Evolutionary conservation across 1,140 invertebrate species (phyloP).

Genomic region (Zelostemma sp.): DNA sequence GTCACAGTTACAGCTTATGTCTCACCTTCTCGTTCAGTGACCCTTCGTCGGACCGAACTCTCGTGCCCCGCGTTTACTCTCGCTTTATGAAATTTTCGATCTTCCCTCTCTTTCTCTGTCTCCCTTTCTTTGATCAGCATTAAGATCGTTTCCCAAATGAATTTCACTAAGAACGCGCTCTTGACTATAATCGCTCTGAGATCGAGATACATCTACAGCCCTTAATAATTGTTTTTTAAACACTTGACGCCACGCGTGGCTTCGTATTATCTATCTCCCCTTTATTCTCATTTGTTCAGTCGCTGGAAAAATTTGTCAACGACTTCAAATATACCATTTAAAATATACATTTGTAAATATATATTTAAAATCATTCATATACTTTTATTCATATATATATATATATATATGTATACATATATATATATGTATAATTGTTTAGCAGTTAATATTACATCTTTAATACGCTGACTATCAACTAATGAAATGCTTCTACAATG

Average conservation of each 20-base stretch:
- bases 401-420: conserved; percentile 49
- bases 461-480: conserved; percentile 65
- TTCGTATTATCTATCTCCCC: conserved; percentile 20
- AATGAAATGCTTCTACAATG: conserved; percentile 60
- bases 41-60: conserved; percentile 33
- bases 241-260: no score
- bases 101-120: conserved; percentile 11
- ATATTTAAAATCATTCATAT: conserved; percentile 42
- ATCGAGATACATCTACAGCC: conserved; percentile 52
- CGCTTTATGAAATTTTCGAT: conserved; percentile 13
- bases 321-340: conserved; percentile 60
- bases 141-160: conserved; percentile 34
- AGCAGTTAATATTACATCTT: conserved; percentile 62
- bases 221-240: conserved; percentile 29
- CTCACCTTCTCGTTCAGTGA: conserved; percentile 52
- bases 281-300: conserved; percentile 12
- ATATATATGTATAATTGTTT: conserved; percentile 55
- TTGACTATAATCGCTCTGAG: conserved; percentile 47
- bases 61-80: conserved; percentile 26
- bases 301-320: conserved; percentile 48
- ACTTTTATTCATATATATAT: conserved; percentile 47
- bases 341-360: conserved; percentile 60
- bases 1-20: conserved; percentile 70
- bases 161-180: conserved; percentile 35
- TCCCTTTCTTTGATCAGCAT: conserved; percentile 18